Conservation (phyloP, 2,888 invertebrate genomes). For the Bimastos eiseni region DNA sequence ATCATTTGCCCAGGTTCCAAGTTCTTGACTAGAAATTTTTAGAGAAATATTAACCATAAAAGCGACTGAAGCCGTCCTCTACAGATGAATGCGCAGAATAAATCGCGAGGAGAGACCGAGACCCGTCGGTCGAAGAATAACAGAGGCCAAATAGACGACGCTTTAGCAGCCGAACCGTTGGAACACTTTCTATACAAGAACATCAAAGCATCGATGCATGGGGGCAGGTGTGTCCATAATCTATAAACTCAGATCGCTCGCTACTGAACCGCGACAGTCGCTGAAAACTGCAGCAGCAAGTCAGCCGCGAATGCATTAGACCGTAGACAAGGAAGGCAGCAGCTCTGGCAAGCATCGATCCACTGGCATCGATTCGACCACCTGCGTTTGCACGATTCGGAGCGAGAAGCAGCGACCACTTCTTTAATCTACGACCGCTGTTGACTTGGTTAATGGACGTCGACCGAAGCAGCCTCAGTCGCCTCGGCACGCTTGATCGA, state of each 20-base stretch:
- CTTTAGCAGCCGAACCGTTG: neutral
- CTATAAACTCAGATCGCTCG: neutral
- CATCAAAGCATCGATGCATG: neutral
- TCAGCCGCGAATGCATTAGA: conserved; percentile 1
- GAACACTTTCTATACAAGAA: neutral
- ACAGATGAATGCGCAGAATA: neutral
- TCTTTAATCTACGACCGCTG: conserved; percentile 3
- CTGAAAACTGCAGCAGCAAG: neutral
- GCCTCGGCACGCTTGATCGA: neutral
- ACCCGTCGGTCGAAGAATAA: too few relatives aligned
- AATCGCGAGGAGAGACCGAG: neutral
- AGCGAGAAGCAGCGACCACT: neutral
- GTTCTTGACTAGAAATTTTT: neutral
- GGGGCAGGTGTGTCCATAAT: neutral
- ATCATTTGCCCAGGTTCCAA: neutral
- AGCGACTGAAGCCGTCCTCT: neutral
- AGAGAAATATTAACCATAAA: neutral
- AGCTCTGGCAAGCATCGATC: neutral
- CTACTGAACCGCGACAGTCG: neutral
- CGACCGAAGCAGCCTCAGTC: neutral
- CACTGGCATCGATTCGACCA: neutral
- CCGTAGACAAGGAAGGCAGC: conserved; percentile 1
- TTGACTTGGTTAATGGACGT: conserved; percentile 13
- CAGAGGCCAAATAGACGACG: neutral
- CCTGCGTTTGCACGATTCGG: conserved; percentile 13